phyloP scores from a whole-genome alignment of 2,797 vertebrate genomes.

The Poeciliopsis infans region DNA sequence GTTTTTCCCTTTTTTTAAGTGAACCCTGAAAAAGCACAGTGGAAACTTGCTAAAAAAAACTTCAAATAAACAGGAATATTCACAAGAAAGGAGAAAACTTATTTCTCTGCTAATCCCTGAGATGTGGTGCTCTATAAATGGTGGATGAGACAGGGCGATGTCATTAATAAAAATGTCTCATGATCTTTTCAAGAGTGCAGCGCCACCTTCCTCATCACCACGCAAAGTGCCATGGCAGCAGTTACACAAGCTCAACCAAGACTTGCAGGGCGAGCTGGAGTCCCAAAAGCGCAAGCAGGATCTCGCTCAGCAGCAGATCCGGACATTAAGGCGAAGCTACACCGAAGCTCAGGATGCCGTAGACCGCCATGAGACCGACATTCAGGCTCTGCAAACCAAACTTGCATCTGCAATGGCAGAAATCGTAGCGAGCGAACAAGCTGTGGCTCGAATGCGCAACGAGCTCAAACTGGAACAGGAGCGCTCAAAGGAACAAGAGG shows the following conservation, averaged over 20 bases:
- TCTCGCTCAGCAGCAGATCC: constrained; percentile 89
- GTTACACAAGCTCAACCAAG: constrained; percentile 92
- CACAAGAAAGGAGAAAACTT: constrained; percentile 24
- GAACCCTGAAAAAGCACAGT: constrained; percentile 83
- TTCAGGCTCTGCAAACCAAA: constrained; percentile 89
- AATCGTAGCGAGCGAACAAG: constrained; percentile 90
- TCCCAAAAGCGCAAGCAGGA: constrained; percentile 90
- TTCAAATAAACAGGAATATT: constrained; percentile 25
- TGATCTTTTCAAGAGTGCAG: constrained; percentile 97
- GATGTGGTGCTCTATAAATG: constrained; percentile 91
- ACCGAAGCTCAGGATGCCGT: constrained; percentile 91
- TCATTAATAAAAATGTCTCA: constrained; percentile 92
- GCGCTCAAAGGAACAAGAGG: constrained; percentile 87
- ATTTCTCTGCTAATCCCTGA: constrained; percentile 80
- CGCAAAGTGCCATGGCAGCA: constrained; percentile 88
- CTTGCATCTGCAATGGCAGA: constrained; percentile 88
- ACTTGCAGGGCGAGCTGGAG: constrained; percentile 91
- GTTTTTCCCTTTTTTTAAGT: constrained; percentile 37
- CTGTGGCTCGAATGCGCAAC: constrained; percentile 88
- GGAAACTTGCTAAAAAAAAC: constrained; percentile 62
- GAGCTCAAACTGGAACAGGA: constrained; percentile 90
- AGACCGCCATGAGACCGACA: constrained; percentile 89
- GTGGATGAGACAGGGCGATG: constrained; percentile 71
- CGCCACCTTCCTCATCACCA: constrained; percentile 84
- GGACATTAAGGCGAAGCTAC: constrained; percentile 89